These are phyloP conservation scores for Eulemur rubriventer DNA, from an alignment of 2,797 vertebrate genomes.

Conservation along the genomic window DNA sequence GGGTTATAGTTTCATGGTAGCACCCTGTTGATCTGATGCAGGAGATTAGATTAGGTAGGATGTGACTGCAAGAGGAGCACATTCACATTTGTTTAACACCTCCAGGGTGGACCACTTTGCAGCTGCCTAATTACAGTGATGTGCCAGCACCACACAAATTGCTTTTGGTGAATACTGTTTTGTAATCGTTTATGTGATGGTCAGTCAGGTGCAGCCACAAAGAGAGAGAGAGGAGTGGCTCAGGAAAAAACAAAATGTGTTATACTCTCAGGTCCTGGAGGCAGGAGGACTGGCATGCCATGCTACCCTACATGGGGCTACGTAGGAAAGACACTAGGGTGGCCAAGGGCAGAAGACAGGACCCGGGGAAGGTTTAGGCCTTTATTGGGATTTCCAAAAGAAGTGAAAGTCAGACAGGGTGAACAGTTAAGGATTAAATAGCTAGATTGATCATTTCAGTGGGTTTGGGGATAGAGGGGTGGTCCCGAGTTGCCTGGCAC, in stretches of 20 bases:
- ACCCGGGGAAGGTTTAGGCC: background rate
- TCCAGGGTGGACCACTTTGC: background rate
- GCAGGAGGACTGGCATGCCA: background rate
- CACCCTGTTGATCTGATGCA: background rate
- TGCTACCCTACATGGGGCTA: background rate
- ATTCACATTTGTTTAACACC: background rate
- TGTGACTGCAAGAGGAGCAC: background rate
- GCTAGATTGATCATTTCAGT: background rate
- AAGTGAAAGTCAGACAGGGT: background rate
- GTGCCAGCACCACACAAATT: background rate
- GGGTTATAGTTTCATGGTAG: conserved; percentile 55
- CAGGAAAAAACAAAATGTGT: background rate
- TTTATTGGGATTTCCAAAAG: background rate
- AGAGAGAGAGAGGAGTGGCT: background rate
- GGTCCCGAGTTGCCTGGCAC: background rate
- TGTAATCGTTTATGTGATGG: background rate
- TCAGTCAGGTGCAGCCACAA: background rate
- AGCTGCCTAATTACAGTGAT: background rate
- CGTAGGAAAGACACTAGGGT: background rate
- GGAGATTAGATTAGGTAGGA: background rate
- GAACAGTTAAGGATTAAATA: background rate
- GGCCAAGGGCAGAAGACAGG: background rate
- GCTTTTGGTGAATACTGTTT: background rate
- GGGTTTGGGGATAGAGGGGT: background rate
- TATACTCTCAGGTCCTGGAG: background rate